These are phyloP conservation scores for Zaprionus capensis DNA, from an alignment of 1,140 invertebrate species.

Conservation along the genomic window DNA sequence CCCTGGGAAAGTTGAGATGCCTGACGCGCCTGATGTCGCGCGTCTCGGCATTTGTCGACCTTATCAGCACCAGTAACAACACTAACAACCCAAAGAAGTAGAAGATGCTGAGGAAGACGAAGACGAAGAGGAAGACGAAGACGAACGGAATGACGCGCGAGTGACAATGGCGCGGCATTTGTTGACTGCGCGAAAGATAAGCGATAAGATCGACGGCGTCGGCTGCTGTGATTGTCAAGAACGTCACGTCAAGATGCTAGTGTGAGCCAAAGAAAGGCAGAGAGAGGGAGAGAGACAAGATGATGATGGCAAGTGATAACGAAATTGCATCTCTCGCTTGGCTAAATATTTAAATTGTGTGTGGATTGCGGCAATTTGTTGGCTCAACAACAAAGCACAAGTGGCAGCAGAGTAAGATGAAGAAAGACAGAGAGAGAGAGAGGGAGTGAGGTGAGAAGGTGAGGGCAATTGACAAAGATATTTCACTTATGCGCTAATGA, in stretches of 20 bases:
- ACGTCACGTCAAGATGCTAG: conserved; percentile 17
- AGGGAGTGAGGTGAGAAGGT: too few relatives aligned
- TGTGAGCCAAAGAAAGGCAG: conserved; percentile 4
- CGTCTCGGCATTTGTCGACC: conserved; percentile 52
- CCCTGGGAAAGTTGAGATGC: conserved; percentile 8
- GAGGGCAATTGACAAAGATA: background rate
- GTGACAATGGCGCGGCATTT: conserved; percentile 36
- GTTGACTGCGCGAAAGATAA: conserved; percentile 43
- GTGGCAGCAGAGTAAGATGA: background rate
- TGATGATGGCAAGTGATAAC: conserved; percentile 50
- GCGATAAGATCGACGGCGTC: conserved; percentile 47
- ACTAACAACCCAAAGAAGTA: conserved; percentile 10
- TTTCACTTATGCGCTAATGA: conserved; percentile 8
- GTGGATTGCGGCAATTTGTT: conserved; percentile 48
- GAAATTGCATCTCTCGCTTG: conserved; percentile 54
- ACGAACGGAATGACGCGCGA: conserved; percentile 20
- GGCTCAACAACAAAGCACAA: background rate
- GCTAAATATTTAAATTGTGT: conserved; percentile 64
- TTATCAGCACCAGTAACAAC: conserved; percentile 52
- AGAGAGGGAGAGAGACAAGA: conserved; percentile 3
- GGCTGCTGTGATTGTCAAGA: conserved; percentile 33
- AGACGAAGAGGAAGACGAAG: background rate
- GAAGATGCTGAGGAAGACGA: background rate
- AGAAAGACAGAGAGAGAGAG: background rate
- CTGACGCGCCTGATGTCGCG: conserved; percentile 23